Evolutionary conservation across 2,797 vertebrate species (phyloP).

Genomic region (Antennarius maculatus): DNA sequence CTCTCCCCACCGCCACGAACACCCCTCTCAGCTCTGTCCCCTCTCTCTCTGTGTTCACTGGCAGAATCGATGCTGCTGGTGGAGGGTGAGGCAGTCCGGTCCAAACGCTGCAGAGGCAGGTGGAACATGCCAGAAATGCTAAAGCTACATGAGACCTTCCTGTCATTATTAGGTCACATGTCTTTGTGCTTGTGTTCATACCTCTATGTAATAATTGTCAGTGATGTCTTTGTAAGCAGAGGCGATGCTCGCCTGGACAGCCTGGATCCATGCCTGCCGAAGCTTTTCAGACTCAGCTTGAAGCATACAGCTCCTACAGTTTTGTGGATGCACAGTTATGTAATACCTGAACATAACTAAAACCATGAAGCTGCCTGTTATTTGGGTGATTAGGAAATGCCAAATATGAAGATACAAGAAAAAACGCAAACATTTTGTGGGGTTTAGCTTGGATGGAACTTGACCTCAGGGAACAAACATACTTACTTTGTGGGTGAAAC

Average conservation of each 20-base stretch:
- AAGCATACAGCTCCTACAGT: slow-evolving; percentile 93
- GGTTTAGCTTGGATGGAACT: neutral
- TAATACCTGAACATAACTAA: neutral
- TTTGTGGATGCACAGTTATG: neutral
- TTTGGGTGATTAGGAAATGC: neutral
- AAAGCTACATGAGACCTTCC: neutral
- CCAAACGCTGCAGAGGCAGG: slow-evolving; percentile 84
- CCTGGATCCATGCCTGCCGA: slow-evolving; percentile 95
- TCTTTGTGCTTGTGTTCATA: slow-evolving; percentile 42
- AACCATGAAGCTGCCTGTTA: neutral
- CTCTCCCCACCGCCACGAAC: slow-evolving; percentile 87
- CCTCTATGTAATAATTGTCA: slow-evolving; percentile 92
- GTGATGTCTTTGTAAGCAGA: slow-evolving; percentile 94
- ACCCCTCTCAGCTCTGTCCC: slow-evolving; percentile 73
- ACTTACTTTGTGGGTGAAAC: slow-evolving; percentile 97
- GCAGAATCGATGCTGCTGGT: slow-evolving; percentile 97
- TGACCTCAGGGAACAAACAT: neutral
- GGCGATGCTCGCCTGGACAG: slow-evolving; percentile 96
- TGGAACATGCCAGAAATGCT: neutral
- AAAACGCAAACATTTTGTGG: neutral
- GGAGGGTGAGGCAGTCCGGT: slow-evolving; percentile 93
- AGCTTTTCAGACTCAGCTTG: slow-evolving; percentile 98
- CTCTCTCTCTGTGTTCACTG: slow-evolving; percentile 87
- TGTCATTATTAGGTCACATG: neutral
- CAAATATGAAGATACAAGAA: neutral